Base-by-base conservation (phyloP, 2,888 invertebrate species). In the Dasypogon diadema region DNA sequence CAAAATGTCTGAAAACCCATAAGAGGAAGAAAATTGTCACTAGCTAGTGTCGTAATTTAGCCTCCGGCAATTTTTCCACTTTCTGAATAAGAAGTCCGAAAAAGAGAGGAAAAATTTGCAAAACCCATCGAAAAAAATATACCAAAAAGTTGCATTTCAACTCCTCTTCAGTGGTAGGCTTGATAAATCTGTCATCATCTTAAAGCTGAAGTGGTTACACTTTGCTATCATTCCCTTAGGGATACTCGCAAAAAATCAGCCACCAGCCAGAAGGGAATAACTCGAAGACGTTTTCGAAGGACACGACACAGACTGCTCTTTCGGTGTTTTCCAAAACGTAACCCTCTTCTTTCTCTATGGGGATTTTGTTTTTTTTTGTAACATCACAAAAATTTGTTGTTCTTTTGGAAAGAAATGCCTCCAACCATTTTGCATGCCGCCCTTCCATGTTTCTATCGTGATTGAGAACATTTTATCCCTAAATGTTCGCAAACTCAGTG, bases 171-270 rank as follows among this genome's bases (percentile, higher is more conserved):
- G 16, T 16, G 46, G 42, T 48, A 16, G 65, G 34, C 48, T 46
- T 65, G 65, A 65, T 65, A 65, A 65, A 65, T 46, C 65, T 65
- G 65, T 65, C 65, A 48, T 65, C 65, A 65, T 65, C 65, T 65
- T 65, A 65, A 65, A 21, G 22, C 65, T 46, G 65, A 65, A 65
- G 65, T 65, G 65, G 65, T 65, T 65, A 65, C 65, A 65, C 65
- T 65, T 65, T 46, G 46, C 24, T 24, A 46, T 46, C 37, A 65
- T 46, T n/a, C 65, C 65, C 65, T 16, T 65, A n/a, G 18, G 46
- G 65, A 24, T 37, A 46, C n/a, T 12, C 8, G n/a, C 42, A 42
- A 42, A 42, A 42, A 46, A 48, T 2, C 21, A 46, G 14, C 51
- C 51, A 24, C 48, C 24, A 42, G 46, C 5, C 14, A 48, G 42